Evolutionary conservation across 2,888 invertebrate genomes (phyloP).

Genomic region (Pristionchus arcanus): DNA sequence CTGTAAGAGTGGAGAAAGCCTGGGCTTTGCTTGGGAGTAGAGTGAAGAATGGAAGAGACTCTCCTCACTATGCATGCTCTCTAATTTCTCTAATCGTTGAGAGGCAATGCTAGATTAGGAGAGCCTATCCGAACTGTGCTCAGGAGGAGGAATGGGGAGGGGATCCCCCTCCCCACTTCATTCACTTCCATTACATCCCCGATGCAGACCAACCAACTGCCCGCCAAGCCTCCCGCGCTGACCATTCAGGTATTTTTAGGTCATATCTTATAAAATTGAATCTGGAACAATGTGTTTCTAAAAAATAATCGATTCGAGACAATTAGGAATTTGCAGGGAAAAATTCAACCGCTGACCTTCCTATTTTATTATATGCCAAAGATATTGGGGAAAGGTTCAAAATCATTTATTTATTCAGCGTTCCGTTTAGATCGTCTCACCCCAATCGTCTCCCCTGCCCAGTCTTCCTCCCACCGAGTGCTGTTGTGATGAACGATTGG

Average conservation of each 20-base stretch:
- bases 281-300: no score
- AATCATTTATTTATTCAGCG: neutral
- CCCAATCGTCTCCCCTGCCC: neutral
- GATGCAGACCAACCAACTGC: neutral
- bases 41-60: no score
- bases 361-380: neutral
- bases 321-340: no score
- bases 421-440: conserved; percentile 1
- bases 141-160: neutral
- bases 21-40: no score
- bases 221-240: neutral
- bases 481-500: neutral
- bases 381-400: neutral
- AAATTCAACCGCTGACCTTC: no score
- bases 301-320: no score
- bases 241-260: neutral
- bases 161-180: neutral
- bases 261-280: neutral
- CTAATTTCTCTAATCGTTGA: neutral
- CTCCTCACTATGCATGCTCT: no score
- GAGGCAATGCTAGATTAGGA: neutral
- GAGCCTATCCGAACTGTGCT: neutral
- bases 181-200: neutral
- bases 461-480: neutral
- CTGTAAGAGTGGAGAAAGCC: no score